These are phyloP conservation scores for Eolophus roseicapilla DNA, from an alignment of 2,113 vertebrate species.

Conservation along the genomic window DNA sequence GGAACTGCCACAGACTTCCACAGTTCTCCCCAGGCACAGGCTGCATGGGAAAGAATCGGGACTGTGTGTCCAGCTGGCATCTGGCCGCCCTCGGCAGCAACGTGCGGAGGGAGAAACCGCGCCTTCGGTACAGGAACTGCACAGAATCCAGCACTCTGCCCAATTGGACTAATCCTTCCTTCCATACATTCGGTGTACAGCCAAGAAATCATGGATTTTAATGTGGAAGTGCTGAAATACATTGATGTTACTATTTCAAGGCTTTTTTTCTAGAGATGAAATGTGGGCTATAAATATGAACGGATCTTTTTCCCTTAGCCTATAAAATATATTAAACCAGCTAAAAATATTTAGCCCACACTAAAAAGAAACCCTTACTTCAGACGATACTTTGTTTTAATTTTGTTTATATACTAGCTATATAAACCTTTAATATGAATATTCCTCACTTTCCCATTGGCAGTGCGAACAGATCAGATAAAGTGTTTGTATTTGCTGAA, in stretches of 20 bases:
- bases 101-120: fast-evolving
- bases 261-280: neutral
- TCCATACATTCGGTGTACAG: neutral
- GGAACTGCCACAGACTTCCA: neutral
- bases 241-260: neutral
- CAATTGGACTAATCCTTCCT: neutral
- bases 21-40: neutral
- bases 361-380: neutral
- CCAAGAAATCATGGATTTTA: neutral
- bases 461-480: neutral
- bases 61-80: neutral
- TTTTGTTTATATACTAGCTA: neutral
- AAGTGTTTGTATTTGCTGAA: neutral
- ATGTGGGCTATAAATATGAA: neutral
- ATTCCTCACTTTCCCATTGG: neutral
- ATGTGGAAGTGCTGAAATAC: neutral
- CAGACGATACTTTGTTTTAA: neutral
- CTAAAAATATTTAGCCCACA: neutral
- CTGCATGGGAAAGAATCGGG: neutral
- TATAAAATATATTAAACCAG: neutral
- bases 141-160: neutral
- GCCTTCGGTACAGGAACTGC: neutral
- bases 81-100: neutral
- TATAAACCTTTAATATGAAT: neutral
- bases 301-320: neutral